These are phyloP conservation scores for Brachylomia viminalis DNA, from an alignment of 2,888 invertebrate species.

Conservation along the genomic window DNA sequence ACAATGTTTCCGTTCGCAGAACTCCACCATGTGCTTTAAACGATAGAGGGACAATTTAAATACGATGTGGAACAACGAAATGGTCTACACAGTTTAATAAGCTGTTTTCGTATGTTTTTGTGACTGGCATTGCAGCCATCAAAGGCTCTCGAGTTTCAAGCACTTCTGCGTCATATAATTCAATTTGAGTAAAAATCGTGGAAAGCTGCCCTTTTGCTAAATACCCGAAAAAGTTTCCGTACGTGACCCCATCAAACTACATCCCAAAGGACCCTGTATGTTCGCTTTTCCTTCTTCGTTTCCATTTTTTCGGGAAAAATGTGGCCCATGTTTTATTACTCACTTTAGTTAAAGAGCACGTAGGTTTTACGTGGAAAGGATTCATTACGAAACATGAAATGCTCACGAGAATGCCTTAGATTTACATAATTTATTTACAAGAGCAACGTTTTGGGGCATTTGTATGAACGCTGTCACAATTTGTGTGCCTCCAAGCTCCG, in stretches of 20 bases:
- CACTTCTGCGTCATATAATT: constrained; percentile 71
- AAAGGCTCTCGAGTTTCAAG: constrained; percentile 59
- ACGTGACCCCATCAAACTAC: constrained; percentile 86
- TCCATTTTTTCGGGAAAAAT: constrained; percentile 77
- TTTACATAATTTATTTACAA: constrained; percentile 76
- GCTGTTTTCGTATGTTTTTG: constrained; percentile 42
- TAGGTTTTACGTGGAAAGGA: constrained; percentile 73
- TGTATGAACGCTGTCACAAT: constrained; percentile 58
- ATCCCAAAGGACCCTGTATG: constrained; percentile 73
- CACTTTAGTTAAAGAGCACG: constrained; percentile 79
- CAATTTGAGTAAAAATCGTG: constrained; percentile 78
- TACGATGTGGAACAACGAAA: background rate
- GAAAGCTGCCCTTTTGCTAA: constrained; percentile 81
- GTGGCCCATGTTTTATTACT: constrained; percentile 81
- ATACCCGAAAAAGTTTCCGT: constrained; percentile 84
- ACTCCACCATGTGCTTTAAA: background rate
- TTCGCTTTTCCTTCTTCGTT: constrained; percentile 74
- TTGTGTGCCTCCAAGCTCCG: constrained; percentile 33
- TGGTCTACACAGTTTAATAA: constrained; percentile 20
- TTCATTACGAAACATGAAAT: constrained; percentile 74
- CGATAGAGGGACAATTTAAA: constrained; percentile 7
- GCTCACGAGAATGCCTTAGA: constrained; percentile 68
- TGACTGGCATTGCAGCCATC: constrained; percentile 43
- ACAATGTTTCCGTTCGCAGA: constrained; percentile 9
- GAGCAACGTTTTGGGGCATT: constrained; percentile 53